Conservation (phyloP, 2,113 vertebrate genomes). For the Geococcyx californianus region DNA sequence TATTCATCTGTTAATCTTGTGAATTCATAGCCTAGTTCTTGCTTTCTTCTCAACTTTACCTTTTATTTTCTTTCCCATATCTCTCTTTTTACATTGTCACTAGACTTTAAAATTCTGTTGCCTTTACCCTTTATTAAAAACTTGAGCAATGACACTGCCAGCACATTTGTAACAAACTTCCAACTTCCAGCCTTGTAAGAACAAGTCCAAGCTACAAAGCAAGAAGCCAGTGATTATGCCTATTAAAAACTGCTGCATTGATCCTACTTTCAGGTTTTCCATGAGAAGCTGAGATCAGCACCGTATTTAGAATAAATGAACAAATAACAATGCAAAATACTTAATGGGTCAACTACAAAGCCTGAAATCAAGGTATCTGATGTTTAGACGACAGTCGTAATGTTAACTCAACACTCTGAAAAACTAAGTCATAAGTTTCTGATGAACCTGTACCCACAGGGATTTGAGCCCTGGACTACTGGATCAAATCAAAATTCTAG, state of each 20-base stretch:
- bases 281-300: not conserved
- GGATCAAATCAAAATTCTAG: not conserved
- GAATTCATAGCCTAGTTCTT: not conserved
- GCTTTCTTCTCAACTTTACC: not conserved
- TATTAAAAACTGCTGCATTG: not conserved
- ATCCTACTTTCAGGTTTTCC: not conserved
- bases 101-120: not conserved
- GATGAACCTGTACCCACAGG: not conserved
- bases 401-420: not conserved
- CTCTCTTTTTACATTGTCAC: not conserved
- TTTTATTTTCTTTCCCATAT: not conserved
- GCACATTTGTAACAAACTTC: not conserved
- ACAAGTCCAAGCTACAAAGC: not conserved
- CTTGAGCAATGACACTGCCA: accelerated
- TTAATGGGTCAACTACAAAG: not conserved
- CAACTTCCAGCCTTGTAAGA: not conserved
- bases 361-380: not conserved
- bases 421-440: not conserved
- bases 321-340: not conserved
- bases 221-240: not conserved
- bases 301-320: not conserved
- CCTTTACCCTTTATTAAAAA: not conserved
- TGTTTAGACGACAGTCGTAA: not conserved
- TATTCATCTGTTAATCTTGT: not conserved
- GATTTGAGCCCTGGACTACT: accelerated